Conservation (phyloP, 2,113 vertebrate genomes). For the Malurus cyaneus region DNA sequence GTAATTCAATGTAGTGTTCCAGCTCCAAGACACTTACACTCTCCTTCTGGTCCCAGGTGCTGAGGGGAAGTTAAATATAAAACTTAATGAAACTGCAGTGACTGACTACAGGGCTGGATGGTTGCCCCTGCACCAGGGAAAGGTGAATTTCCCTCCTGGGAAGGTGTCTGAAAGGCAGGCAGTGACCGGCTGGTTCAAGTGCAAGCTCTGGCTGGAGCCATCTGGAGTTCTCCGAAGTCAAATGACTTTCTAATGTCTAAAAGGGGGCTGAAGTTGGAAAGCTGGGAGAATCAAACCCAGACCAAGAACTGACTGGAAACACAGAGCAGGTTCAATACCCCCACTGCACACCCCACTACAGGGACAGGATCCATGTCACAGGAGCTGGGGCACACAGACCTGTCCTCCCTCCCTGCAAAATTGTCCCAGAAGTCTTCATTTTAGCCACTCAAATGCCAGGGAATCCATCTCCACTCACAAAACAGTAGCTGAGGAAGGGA, state of each 20-base stretch:
- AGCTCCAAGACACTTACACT: slow-evolving; percentile 35
- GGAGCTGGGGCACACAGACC: background rate
- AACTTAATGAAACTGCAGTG: slow-evolving; percentile 54
- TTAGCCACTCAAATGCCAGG: background rate
- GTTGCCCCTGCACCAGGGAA: background rate
- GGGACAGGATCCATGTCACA: background rate
- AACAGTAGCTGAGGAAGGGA: background rate
- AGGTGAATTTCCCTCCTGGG: slow-evolving; percentile 19
- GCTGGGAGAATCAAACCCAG: background rate
- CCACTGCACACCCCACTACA: background rate
- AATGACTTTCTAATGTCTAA: background rate
- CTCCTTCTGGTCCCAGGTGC: slow-evolving; percentile 46
- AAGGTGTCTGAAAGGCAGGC: background rate
- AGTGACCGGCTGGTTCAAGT: background rate
- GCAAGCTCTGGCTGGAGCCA: background rate
- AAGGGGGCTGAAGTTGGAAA: background rate
- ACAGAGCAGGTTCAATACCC: background rate
- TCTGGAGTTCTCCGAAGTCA: background rate
- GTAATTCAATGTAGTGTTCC: slow-evolving; percentile 63
- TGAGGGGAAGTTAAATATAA: slow-evolving; percentile 60
- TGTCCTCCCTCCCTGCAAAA: background rate
- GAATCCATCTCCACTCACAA: background rate
- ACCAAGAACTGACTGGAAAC: background rate
- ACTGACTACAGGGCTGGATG: background rate
- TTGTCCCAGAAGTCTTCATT: background rate